A percentile compares a stretch with the other conserved stretches of the same genome.
phyloP scores from a whole-genome alignment of 2,113 vertebrate genomes.

The Salminus brasiliensis region DNA sequence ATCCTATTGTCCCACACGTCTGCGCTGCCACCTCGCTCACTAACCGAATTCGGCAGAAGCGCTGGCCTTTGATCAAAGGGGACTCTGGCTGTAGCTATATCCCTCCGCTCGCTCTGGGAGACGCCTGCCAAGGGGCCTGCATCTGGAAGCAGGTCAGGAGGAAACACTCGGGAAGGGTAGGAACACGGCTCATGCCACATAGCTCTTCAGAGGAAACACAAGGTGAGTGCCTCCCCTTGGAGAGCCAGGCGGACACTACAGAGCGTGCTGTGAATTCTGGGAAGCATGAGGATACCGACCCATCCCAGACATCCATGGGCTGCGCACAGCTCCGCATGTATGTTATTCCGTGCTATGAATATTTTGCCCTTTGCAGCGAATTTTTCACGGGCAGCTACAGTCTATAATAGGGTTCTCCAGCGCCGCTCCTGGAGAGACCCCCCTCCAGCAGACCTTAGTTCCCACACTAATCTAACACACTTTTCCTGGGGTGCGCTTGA shows the following conservation, averaged over 20 bases:
- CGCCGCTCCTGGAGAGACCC: background rate
- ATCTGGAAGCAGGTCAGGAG: conserved; percentile 35
- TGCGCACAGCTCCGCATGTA: background rate
- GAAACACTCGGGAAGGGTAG: conserved; percentile 1
- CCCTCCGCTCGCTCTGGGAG: background rate
- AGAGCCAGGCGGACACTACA: background rate
- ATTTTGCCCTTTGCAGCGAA: background rate
- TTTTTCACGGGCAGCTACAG: background rate
- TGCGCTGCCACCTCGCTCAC: background rate
- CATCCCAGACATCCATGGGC: background rate
- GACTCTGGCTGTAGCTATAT: background rate
- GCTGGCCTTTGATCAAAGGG: conserved; percentile 46
- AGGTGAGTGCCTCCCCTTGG: background rate
- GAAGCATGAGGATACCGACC: background rate
- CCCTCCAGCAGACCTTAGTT: background rate
- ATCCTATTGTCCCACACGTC: conserved; percentile 10
- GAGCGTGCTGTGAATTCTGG: conserved; percentile 8
- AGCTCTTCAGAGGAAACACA: conserved; percentile 6
- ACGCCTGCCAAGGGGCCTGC: background rate
- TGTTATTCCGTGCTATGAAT: background rate
- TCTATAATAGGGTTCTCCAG: background rate
- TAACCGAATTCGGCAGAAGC: conserved; percentile 17
- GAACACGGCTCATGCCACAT: background rate
- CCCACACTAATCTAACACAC: background rate
- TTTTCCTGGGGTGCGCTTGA: background rate